Conservation (phyloP, 2,113 vertebrate species). For the Pseudopipra pipra region DNA sequence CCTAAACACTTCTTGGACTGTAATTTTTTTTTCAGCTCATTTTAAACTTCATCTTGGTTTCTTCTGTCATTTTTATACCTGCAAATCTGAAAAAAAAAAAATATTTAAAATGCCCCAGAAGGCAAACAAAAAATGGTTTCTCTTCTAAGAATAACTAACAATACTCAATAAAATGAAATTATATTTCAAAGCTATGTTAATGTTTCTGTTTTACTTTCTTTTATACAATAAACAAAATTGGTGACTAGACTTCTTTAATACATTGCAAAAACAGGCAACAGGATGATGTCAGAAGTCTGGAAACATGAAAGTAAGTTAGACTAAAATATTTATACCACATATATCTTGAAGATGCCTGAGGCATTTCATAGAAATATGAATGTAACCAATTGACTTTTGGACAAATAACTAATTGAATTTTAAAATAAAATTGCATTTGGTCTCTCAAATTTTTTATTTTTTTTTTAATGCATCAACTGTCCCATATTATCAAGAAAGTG, state of each 20-base stretch:
- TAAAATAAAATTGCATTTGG: background rate
- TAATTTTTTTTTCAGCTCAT: background rate
- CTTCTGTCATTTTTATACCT: background rate
- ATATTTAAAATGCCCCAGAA: background rate
- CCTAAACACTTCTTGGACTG: background rate
- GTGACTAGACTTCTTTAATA: background rate
- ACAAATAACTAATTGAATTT: background rate
- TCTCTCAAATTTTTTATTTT: background rate
- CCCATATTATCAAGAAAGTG: background rate
- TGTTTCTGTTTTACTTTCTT: background rate
- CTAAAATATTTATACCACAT: background rate
- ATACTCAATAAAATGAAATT: background rate
- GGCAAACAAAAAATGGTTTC: background rate
- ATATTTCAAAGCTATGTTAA: background rate
- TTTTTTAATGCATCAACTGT: background rate
- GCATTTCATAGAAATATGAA: background rate
- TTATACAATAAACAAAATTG: background rate
- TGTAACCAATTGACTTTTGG: background rate
- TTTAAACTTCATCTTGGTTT: background rate
- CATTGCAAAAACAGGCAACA: background rate
- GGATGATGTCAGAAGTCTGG: background rate
- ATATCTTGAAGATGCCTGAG: background rate
- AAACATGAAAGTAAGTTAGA: background rate
- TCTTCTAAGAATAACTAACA: background rate
- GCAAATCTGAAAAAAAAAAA: background rate